phyloP scores from a whole-genome alignment of 92 coral and sea anemone species.

The Porites lobata region DNA sequence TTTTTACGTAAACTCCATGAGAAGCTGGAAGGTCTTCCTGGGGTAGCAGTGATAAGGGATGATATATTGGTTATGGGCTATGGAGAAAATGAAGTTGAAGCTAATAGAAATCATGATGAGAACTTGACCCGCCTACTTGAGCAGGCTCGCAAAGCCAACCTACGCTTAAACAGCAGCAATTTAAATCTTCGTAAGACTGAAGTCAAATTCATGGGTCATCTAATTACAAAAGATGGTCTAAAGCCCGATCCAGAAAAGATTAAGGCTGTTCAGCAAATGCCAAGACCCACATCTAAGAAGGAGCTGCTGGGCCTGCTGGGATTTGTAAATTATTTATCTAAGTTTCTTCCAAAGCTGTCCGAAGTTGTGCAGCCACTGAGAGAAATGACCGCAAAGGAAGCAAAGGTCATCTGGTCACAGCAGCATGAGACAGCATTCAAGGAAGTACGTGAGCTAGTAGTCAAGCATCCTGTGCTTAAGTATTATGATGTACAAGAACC shows the following conservation, averaged over 20 bases:
- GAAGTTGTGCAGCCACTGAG: constrained; percentile 16
- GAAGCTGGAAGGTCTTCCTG: no score
- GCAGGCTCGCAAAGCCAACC: constrained; percentile 13
- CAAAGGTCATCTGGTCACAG: neutral
- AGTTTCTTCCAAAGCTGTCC: constrained; percentile 9
- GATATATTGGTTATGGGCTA: no score
- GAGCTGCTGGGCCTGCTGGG: constrained; percentile 41
- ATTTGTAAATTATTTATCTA: constrained; percentile 7
- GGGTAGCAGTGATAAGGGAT: no score
- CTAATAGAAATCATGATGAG: constrained; percentile 3
- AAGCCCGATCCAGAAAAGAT: constrained; percentile 26
- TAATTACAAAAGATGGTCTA: constrained; percentile 11
- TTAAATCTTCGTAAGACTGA: neutral
- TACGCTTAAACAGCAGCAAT: no score
- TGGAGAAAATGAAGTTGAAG: no score
- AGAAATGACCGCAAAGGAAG: constrained; percentile 42
- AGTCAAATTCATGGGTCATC: constrained; percentile 51
- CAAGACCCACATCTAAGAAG: constrained; percentile 32
- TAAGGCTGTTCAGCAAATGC: constrained; percentile 19
- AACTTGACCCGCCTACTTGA: constrained; percentile 24
- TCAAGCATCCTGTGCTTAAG: no score
- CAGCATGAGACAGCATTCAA: no score
- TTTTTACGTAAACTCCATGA: no score
- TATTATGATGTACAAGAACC: no score
- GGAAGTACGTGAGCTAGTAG: no score